These are phyloP conservation scores for Romanomermis culicivorax DNA, from an alignment of 2,888 invertebrate genomes.

Conservation along the genomic window DNA sequence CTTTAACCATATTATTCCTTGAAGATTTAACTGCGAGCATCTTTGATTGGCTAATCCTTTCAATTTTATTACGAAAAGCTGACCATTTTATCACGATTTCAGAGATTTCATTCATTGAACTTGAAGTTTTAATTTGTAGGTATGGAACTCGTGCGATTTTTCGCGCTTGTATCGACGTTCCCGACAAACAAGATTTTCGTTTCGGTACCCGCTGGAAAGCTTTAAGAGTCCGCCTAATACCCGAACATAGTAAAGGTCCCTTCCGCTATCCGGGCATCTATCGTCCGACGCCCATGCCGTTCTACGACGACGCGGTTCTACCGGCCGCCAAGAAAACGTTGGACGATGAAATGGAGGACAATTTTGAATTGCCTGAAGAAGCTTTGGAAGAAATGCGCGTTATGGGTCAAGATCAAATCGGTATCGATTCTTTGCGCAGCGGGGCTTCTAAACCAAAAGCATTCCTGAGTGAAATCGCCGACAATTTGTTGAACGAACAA, in stretches of 20 bases:
- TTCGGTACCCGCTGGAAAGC: neutral
- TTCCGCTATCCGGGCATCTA: neutral
- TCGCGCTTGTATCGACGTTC: neutral
- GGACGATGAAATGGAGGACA: neutral
- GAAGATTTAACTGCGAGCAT: too few species aligned
- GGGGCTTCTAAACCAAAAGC: neutral
- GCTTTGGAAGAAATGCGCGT: neutral
- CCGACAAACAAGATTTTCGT: neutral
- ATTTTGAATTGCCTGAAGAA: conserved; percentile 1
- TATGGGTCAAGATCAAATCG: neutral
- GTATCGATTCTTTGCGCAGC: neutral
- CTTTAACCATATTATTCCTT: too few species aligned
- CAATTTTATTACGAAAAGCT: too few species aligned
- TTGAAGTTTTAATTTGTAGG: too few species aligned
- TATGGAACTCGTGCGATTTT: neutral
- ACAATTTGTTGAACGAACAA: neutral
- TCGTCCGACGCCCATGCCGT: neutral
- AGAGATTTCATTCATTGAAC: too few species aligned
- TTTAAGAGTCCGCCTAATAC: neutral
- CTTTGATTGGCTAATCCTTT: too few species aligned
- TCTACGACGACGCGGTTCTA: neutral
- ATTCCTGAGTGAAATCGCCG: neutral
- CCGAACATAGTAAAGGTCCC: neutral
- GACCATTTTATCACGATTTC: too few species aligned
- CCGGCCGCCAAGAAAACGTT: neutral